These are phyloP conservation scores for Lydus trimaculatus DNA, from an alignment of 2,888 invertebrate species.

Conservation along the genomic window DNA sequence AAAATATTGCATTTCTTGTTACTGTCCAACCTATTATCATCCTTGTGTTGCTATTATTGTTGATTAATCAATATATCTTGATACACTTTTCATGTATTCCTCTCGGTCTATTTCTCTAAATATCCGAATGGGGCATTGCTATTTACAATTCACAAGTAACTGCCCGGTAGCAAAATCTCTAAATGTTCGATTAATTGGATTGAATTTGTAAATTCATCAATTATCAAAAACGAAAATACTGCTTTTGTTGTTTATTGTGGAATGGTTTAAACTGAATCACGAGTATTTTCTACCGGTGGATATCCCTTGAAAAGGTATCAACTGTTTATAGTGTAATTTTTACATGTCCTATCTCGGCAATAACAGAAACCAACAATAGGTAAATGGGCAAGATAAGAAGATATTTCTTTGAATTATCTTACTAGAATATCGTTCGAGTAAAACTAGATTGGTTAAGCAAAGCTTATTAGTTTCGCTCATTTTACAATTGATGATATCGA, in stretches of 20 bases:
- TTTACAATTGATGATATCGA: neutral
- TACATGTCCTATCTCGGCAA: neutral
- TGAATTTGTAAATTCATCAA: neutral
- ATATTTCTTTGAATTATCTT: neutral
- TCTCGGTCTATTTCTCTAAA: neutral
- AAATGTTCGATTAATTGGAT: neutral
- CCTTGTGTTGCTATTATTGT: too few relatives aligned
- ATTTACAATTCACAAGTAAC: too few relatives aligned
- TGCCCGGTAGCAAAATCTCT: too few relatives aligned
- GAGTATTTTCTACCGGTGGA: too few relatives aligned
- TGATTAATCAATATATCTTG: too few relatives aligned
- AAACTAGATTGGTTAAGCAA: too few relatives aligned
- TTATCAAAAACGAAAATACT: neutral
- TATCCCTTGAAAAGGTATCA: neutral
- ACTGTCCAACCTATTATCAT: neutral
- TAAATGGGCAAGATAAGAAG: neutral
- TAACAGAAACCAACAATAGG: too few relatives aligned
- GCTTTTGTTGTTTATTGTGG: neutral
- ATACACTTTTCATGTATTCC: neutral
- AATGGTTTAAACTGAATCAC: neutral
- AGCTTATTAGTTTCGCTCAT: too few relatives aligned
- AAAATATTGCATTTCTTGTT: neutral
- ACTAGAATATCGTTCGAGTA: too few relatives aligned
- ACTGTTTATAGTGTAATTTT: neutral
- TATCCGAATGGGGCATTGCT: neutral